phyloP scores from a whole-genome alignment of 1,140 invertebrate genomes.

The Harpegnathos saltator region DNA sequence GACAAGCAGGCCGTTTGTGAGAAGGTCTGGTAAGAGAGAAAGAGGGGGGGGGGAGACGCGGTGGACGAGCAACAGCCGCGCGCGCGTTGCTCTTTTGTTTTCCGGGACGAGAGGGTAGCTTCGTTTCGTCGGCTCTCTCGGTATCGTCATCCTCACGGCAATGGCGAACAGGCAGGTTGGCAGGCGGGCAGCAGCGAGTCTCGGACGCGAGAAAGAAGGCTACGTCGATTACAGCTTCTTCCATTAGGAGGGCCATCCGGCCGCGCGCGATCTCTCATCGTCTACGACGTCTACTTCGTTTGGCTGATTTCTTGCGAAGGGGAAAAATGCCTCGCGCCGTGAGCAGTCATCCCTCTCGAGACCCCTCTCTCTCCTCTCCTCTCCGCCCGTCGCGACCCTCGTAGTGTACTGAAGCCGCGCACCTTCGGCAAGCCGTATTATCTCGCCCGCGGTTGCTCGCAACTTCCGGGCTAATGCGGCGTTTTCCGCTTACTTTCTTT shows the following conservation, averaged over 20 bases:
- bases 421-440: conserved; percentile 24
- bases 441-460: conserved; percentile 38
- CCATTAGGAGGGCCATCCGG: conserved; percentile 12
- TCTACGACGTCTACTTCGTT: conserved; percentile 47
- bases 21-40: not conserved
- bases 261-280: conserved; percentile 44
- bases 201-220: conserved; percentile 41
- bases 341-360: conserved; percentile 20
- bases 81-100: conserved; percentile 79
- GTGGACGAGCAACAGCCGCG: conserved; percentile 74
- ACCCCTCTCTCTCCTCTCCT: conserved; percentile 5
- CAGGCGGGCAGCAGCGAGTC: conserved; percentile 14
- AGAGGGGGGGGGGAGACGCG: conserved; percentile 11
- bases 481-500: conserved; percentile 44
- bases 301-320: conserved; percentile 46
- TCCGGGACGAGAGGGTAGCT: conserved; percentile 78
- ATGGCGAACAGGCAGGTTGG: not conserved
- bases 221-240: conserved; percentile 54
- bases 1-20: not conserved
- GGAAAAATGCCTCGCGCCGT: conserved; percentile 37
- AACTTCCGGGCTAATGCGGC: conserved; percentile 38
- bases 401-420: conserved; percentile 33
- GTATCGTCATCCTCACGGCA: conserved; percentile 61
- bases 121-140: conserved; percentile 65
- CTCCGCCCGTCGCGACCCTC: conserved; percentile 2